Evolutionary conservation across 1,140 invertebrate species (phyloP).

Genomic region (Macrobrachium rosenbergii): DNA sequence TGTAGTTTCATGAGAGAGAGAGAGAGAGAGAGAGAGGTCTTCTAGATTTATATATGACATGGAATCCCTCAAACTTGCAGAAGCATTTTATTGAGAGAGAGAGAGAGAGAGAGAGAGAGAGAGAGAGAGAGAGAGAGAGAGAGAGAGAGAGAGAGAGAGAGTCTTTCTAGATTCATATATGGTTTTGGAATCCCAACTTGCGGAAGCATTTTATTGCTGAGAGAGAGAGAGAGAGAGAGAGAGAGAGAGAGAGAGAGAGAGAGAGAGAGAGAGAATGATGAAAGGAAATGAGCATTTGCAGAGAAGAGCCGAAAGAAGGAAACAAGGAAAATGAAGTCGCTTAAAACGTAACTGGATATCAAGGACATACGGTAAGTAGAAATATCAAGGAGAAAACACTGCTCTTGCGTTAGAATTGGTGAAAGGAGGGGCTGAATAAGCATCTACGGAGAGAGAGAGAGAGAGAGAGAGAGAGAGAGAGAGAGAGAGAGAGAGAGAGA

Average conservation of each 20-base stretch:
- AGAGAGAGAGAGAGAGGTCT: too few species aligned
- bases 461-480: constrained; percentile 12
- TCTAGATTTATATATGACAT: too few species aligned
- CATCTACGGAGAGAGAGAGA: not conserved
- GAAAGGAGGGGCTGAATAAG: not conserved
- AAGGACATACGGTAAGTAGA: not conserved
- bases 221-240: constrained; percentile 12
- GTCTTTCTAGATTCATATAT: too few species aligned
- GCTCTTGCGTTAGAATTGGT: not conserved
- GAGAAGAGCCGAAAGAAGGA: not conserved
- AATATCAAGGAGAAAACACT: not conserved
- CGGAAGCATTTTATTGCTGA: not conserved
- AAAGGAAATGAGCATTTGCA: not conserved
- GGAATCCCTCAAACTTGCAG: too few species aligned
- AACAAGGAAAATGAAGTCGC: not conserved
- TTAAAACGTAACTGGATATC: not conserved
- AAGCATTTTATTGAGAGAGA: not conserved
- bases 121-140: constrained; percentile 8
- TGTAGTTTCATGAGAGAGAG: too few species aligned
- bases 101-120: not conserved
- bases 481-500: constrained; percentile 14
- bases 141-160: too few species aligned
- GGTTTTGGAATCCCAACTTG: not conserved
- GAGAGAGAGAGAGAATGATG: too few species aligned
- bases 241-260: constrained; percentile 29